Conservation (phyloP, 2,888 invertebrate genomes). For the Scaptomyza cyrtandrae region DNA sequence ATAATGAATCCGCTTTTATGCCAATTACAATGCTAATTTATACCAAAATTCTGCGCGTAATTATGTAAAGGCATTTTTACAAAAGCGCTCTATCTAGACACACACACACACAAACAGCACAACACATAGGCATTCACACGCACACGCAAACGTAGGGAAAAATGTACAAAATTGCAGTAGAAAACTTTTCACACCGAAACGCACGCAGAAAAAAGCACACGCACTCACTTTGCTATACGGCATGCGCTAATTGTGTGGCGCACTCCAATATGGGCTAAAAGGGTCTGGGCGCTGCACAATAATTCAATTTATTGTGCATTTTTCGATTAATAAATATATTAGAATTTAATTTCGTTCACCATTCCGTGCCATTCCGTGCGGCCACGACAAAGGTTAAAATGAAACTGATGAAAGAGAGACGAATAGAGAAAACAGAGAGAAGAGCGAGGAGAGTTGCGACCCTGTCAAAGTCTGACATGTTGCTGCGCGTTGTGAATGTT, state of each 20-base stretch:
- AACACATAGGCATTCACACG: slow-evolving; percentile 28
- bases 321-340: slow-evolving; percentile 46
- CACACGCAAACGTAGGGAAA: slow-evolving; percentile 56
- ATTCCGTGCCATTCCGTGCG: slow-evolving; percentile 63
- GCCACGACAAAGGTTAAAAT: slow-evolving; percentile 63
- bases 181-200: slow-evolving; percentile 70
- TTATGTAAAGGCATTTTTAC: slow-evolving; percentile 77
- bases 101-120: slow-evolving; percentile 18
- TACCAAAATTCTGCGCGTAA: slow-evolving; percentile 43
- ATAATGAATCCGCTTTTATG: slow-evolving; percentile 41
- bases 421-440: slow-evolving; percentile 30
- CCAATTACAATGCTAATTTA: slow-evolving; percentile 27
- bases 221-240: slow-evolving; percentile 46
- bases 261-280: slow-evolving; percentile 19
- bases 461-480: slow-evolving; percentile 39
- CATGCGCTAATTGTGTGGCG: slow-evolving; percentile 21
- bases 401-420: slow-evolving; percentile 60
- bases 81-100: slow-evolving; percentile 38
- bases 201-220: slow-evolving; percentile 32
- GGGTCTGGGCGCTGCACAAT: slow-evolving; percentile 62
- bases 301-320: slow-evolving; percentile 67
- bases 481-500: slow-evolving; percentile 37
- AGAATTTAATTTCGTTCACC: slow-evolving; percentile 50
- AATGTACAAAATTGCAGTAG: slow-evolving; percentile 73
- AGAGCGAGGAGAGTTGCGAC: slow-evolving; percentile 39